A percentile compares a stretch with the other conserved stretches of the same genome.
These are phyloP conservation scores for Nemurella pictetii DNA, from an alignment of 2,888 invertebrate genomes.

Conservation along the genomic window DNA sequence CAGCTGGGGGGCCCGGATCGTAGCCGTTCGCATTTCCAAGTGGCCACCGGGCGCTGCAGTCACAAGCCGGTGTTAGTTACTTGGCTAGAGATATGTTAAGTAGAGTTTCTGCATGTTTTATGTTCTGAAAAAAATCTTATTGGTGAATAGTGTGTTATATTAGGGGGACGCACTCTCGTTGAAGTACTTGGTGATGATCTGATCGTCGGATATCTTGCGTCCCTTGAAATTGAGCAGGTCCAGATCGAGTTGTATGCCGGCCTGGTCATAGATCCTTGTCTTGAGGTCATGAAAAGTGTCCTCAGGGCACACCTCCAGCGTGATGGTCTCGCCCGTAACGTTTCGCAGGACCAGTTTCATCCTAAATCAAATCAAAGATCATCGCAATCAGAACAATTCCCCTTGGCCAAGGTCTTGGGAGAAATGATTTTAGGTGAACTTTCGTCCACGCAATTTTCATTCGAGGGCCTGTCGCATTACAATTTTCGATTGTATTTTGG, in stretches of 20 bases:
- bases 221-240: slow-evolving; percentile 35
- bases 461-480: too few species aligned
- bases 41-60: neutral
- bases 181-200: slow-evolving; percentile 33
- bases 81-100: too few species aligned
- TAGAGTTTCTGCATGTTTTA: too few species aligned
- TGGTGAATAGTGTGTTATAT: too few species aligned
- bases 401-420: too few species aligned
- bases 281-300: slow-evolving; percentile 34
- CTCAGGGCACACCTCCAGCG: slow-evolving; percentile 29
- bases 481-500: too few species aligned
- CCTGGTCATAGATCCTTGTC: slow-evolving; percentile 30
- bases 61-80: too few species aligned
- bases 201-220: slow-evolving; percentile 35
- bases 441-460: too few species aligned
- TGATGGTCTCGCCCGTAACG: slow-evolving; percentile 35
- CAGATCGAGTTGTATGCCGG: slow-evolving; percentile 36
- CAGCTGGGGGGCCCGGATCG: neutral
- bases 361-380: slow-evolving; percentile 10
- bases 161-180: slow-evolving; percentile 10
- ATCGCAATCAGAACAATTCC: too few species aligned
- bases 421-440: too few species aligned
- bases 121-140: too few species aligned
- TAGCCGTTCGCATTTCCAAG: neutral
- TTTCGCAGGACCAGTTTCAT: slow-evolving; percentile 36